Evolutionary conservation across 2,888 invertebrate species (phyloP).

Genomic region (Drosophila colorata): DNA sequence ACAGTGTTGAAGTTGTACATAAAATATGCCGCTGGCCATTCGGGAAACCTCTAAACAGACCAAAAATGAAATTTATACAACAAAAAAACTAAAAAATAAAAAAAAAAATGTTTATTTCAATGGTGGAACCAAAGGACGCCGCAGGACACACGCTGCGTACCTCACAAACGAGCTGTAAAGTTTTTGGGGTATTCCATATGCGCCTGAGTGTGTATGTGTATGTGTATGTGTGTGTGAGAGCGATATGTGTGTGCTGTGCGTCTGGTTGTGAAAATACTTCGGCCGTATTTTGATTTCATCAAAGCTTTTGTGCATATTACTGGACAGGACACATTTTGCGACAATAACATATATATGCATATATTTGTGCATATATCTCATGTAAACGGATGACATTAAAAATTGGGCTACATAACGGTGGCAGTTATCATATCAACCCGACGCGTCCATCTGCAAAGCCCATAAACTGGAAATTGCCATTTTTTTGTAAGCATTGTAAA

Average conservation of each 20-base stretch:
- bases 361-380: slow-evolving; percentile 8
- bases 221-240: slow-evolving; percentile 16
- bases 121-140: slow-evolving; percentile 68
- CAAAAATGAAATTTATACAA: slow-evolving; percentile 81
- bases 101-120: slow-evolving; percentile 56
- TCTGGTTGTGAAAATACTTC: slow-evolving; percentile 71
- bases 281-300: slow-evolving; percentile 79
- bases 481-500: slow-evolving; percentile 24
- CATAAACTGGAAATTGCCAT: slow-evolving; percentile 60
- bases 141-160: slow-evolving; percentile 72
- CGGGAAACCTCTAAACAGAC: slow-evolving; percentile 77
- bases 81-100: slow-evolving; percentile 51
- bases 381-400: slow-evolving; percentile 52
- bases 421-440: slow-evolving; percentile 11
- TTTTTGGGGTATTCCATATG: slow-evolving; percentile 48
- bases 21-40: slow-evolving; percentile 73
- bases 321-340: slow-evolving; percentile 65
- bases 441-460: slow-evolving; percentile 23
- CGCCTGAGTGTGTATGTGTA: slow-evolving; percentile 1
- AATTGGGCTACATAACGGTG: slow-evolving; percentile 33
- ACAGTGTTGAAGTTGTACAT: slow-evolving; percentile 79
- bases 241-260: slow-evolving; percentile 18
- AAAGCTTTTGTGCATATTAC: slow-evolving; percentile 73
- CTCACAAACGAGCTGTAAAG: slow-evolving; percentile 80
- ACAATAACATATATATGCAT: slow-evolving; percentile 51